Base-by-base conservation (phyloP, 2,113 vertebrate genomes). In the Cyrtonyx montezumae region DNA sequence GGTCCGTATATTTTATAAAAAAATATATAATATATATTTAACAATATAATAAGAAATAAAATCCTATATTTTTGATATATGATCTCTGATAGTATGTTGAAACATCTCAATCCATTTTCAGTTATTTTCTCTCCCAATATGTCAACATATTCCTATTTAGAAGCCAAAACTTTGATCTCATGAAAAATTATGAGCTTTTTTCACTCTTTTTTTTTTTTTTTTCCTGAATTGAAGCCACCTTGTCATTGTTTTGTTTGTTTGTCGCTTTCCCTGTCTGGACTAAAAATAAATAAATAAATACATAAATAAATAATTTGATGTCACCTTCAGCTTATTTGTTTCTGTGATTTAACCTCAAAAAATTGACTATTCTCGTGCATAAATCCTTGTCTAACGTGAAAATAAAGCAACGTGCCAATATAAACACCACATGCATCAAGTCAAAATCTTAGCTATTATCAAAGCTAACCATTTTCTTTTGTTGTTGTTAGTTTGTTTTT, bases 351-450 rank as follows among this genome's bases (percentile, higher is more conserved):
- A n/a, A 56, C 20, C 30, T 58, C 22, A 51, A 59, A 42, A 22
- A 16, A 4, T 28, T 40, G 26, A 55, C 23, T 62, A n/a, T 70
- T 70, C 19, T 32, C 8, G 49, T 73, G 28, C 3, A 65, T 14
- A 3, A 66, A 45, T 45, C 23, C 63, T 11, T 75, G 6, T 43
- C 13, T 42, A 46, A 40, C 63, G 51, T 21, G 18, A 59, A 88
- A 66, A 77, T 37, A 36, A 4, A 55, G 5, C 2, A 5, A 13
- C 1, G 8, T 51, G 25, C 55, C 55, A 37, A 17, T 43, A 10
- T 63, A 28, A 59, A 81, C 16, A 49, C 67, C 23, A n/a, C 4
- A 53, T 0, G 3, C 0, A 4, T 15, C 2, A 53, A 26, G 13
- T 61, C 82, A 59, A 90, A 90, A 32, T 71, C 19, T 65, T n/a